Evolutionary conservation across 2,113 vertebrate genomes (phyloP).

Genomic region (Catagonus wagneri): DNA sequence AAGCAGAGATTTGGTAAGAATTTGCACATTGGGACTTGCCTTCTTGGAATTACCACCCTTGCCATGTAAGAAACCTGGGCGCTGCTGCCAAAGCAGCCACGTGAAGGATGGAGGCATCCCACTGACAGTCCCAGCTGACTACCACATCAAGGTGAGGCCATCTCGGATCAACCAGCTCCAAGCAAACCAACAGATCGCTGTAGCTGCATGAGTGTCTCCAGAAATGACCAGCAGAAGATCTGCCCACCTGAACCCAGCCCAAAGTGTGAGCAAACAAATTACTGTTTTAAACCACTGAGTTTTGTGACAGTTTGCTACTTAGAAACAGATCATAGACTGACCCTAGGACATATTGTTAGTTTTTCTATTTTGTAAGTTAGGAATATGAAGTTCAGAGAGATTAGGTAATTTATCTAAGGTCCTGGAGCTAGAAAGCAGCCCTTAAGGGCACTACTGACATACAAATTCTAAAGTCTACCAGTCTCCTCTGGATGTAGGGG

Average conservation of each 20-base stretch:
- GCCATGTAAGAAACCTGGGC: not conserved
- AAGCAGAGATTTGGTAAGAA: not conserved
- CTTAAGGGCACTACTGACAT: no score
- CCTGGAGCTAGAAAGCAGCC: not conserved
- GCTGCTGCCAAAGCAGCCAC: not conserved
- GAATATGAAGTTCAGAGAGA: conserved; percentile 38
- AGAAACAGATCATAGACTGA: not conserved
- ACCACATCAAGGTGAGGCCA: not conserved
- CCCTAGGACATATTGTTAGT: not conserved
- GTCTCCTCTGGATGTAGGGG: no score
- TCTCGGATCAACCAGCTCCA: not conserved
- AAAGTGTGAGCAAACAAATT: not conserved
- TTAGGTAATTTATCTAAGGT: not conserved
- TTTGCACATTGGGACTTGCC: not conserved
- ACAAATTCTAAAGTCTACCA: no score
- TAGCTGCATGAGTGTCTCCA: not conserved
- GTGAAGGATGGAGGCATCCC: not conserved
- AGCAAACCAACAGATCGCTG: not conserved
- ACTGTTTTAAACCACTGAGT: not conserved
- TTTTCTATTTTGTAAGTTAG: not conserved
- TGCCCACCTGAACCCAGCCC: not conserved
- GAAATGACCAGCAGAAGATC: not conserved
- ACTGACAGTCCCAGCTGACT: not conserved
- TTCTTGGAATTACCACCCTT: not conserved
- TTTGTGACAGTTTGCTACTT: conserved; percentile 11